Base-by-base conservation (phyloP, 2,113 vertebrate species). In the Pimephales promelas region DNA sequence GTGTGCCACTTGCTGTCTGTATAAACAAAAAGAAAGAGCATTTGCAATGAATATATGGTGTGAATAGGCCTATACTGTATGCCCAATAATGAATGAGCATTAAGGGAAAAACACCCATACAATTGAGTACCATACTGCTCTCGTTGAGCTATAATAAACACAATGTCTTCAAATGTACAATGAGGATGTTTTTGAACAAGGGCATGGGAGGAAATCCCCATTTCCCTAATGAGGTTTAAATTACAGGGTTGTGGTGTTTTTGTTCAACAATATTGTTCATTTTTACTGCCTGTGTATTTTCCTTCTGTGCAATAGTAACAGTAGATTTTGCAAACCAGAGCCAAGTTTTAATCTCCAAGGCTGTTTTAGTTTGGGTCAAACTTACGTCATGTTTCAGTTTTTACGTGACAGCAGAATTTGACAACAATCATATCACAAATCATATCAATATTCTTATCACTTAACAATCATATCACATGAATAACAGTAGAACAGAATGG, bases 161-260 rank as follows among this genome's bases (percentile, higher is more conserved):
- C 71, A 13, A 71, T 84, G 76, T 79, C 5, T 75, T 73, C 45
- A 52, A 57, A 72, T 68, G 70, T 20, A 18, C 66, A 71, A 20
- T 54, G 14, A 54, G 18, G 5, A 6, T 78, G 54, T 86, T 36
- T 83, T 86, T 28, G n/a, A 57, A n/a, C 31, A 43, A 61, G 45
- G n/a, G 64, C 43, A 54, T 66, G 59, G 43, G 59, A 77, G 73
- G 82, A 77, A 56, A 31, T 80, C 43, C 52, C 49, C 14, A 10
- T 10, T 28, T 62, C 36, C 66, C 80, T 82, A 78, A 52, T 61
- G 52, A 68, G 61, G 79, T 18, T 49, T 66, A 47, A 36, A 68
- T 68, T 56, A 26, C 28, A 56, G 34, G 24, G 54, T 26, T 73
- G 31, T 79, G 56, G 14, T 79, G 43, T 54, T 82, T 79, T n/a